Conservation (phyloP, 2,888 invertebrate species). For the Tineola bisselliella region DNA sequence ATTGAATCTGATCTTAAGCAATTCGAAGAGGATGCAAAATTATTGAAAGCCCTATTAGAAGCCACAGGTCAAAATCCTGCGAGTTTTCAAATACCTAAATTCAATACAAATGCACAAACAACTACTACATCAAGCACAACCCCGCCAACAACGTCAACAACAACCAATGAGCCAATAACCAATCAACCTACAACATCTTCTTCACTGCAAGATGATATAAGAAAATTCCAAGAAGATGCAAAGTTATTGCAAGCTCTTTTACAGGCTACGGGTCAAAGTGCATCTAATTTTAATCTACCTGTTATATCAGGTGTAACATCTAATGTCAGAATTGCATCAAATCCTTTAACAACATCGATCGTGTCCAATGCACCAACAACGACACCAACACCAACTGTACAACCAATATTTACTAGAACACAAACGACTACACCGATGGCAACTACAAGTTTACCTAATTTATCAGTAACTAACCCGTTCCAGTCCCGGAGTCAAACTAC, state of each 20-base stretch:
- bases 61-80: slow-evolving; percentile 31
- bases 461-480: slow-evolving; percentile 35
- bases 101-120: slow-evolving; percentile 18
- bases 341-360: slow-evolving; percentile 44
- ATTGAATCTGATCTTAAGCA: slow-evolving; percentile 44
- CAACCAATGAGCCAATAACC: slow-evolving; percentile 24
- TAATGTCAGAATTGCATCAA: slow-evolving; percentile 52
- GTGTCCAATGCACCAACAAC: slow-evolving; percentile 49
- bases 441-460: slow-evolving; percentile 32
- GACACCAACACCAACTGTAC: slow-evolving; percentile 46
- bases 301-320: slow-evolving; percentile 51
- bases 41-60: slow-evolving; percentile 44
- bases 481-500: slow-evolving; percentile 27
- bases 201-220: slow-evolving; percentile 54
- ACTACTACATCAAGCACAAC: slow-evolving; percentile 24
- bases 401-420: slow-evolving; percentile 43
- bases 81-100: slow-evolving; percentile 15
- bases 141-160: slow-evolving; percentile 25
- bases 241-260: slow-evolving; percentile 52
- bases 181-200: slow-evolving; percentile 38
- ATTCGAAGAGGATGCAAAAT: slow-evolving; percentile 24
- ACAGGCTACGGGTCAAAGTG: slow-evolving; percentile 53
- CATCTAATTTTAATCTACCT: slow-evolving; percentile 41
- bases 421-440: slow-evolving; percentile 32
- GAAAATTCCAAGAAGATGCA: slow-evolving; percentile 57